phyloP scores from a whole-genome alignment of 2,888 invertebrate species.

The Hypolimnas misippus region DNA sequence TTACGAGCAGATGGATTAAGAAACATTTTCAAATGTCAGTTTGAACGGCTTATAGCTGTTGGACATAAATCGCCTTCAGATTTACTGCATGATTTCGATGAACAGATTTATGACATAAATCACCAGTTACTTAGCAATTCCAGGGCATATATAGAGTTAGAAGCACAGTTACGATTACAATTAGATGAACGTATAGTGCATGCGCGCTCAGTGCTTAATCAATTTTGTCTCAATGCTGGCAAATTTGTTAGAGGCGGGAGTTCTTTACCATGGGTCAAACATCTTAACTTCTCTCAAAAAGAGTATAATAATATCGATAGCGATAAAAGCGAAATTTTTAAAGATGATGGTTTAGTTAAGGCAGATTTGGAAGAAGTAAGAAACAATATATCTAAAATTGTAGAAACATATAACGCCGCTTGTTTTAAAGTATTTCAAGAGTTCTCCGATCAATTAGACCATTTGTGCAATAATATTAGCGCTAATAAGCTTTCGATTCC shows the following conservation, averaged over 20 bases:
- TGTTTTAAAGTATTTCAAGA: conserved; percentile 54
- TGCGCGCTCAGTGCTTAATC: conserved; percentile 60
- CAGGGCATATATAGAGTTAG: conserved; percentile 64
- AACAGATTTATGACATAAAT: conserved; percentile 66
- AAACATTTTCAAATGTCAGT: conserved; percentile 59
- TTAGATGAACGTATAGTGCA: conserved; percentile 54
- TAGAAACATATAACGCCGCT: conserved; percentile 59
- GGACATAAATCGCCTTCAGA: conserved; percentile 62
- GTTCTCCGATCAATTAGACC: conserved; percentile 54
- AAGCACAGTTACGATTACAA: conserved; percentile 58
- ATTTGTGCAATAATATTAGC: conserved; percentile 50
- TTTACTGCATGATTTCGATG: conserved; percentile 68
- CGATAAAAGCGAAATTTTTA: conserved; percentile 14
- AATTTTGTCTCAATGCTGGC: conserved; percentile 55
- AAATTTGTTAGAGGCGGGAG: conserved; percentile 45
- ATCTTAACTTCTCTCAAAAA: conserved; percentile 34
- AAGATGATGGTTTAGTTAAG: conserved; percentile 37
- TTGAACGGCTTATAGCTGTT: conserved; percentile 58
- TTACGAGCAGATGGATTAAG: conserved; percentile 63
- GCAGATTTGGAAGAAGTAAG: conserved; percentile 50
- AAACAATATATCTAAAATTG: conserved; percentile 52
- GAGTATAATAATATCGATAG: neutral
- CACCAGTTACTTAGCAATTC: conserved; percentile 70
- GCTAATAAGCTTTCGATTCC: neutral
- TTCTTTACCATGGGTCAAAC: conserved; percentile 47